These are phyloP conservation scores for Takifugu ocellatus DNA, from an alignment of 2,797 vertebrate genomes.

Conservation along the genomic window DNA sequence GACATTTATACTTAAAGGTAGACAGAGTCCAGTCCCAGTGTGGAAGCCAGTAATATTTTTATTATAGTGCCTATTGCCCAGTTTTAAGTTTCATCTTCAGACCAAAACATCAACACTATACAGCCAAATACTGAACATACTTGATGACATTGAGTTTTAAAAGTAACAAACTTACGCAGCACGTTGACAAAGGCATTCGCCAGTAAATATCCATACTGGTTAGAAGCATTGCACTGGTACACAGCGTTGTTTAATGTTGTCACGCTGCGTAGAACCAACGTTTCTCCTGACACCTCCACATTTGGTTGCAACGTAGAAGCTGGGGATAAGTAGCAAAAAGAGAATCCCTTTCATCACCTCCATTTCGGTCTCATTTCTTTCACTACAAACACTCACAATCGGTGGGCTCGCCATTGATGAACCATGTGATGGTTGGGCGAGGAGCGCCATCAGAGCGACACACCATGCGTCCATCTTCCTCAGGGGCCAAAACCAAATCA, in stretches of 20 bases:
- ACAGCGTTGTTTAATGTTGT: conserved; percentile 87
- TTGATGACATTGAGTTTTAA: no score
- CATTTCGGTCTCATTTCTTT: not conserved
- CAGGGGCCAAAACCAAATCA: conserved; percentile 89
- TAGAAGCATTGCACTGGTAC: conserved; percentile 97
- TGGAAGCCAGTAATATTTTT: no score
- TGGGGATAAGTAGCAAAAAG: conserved; percentile 34
- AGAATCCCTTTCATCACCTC: not conserved
- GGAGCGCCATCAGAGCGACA: conserved; percentile 91
- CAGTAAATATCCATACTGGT: conserved; percentile 89
- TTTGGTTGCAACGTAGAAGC: conserved; percentile 81
- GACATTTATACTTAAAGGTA: no score
- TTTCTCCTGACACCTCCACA: conserved; percentile 88
- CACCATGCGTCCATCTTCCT: conserved; percentile 86
- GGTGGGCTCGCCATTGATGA: conserved; percentile 90
- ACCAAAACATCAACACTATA: no score
- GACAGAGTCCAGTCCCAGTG: no score
- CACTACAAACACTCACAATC: conserved; percentile 74
- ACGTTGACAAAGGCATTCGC: conserved; percentile 95
- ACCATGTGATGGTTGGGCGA: conserved; percentile 88
- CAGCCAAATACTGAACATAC: no score
- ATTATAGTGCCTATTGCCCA: no score
- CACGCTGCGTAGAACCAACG: conserved; percentile 83
- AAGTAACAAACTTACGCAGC: conserved; percentile 76
- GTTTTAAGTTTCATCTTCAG: no score